Evolutionary conservation across 92 coral and sea anemone species (phyloP), one percentile per base, ranked within the genome.

Genomic region (Muricea muricata): DNA sequence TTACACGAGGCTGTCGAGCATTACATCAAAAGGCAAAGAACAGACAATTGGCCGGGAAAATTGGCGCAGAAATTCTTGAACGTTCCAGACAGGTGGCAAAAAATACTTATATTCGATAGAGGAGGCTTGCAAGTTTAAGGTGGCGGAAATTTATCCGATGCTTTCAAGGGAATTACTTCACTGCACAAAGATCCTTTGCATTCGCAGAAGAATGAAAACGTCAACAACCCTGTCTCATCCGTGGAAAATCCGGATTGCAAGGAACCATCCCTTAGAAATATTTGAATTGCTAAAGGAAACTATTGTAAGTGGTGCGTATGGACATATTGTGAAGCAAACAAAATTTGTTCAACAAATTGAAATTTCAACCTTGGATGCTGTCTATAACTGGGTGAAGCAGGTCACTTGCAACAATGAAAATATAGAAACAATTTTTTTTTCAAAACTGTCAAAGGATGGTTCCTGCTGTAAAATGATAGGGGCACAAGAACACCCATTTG

Each of bases 31-130:
- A 47, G 23, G 81, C 81, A 75, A 75, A 54, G 0, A 28, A 50
- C 81, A 75, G 29, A 28, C 66, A 75, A 47, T 0, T 75, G 7
- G 81, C 81, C n/a, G 81, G 81, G 66, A 48, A 75, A 75, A 75
- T 75, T 12, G 65, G 81, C 1, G 23, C 81, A 14, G 81, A 75
- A 0, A 28, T 75, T 54, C 66, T 75, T 12, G 66, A 47, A 11
- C 81, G 81, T 14, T 54, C 40, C 39, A 75, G 66, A 75, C 40
- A 75, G 52, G 81, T 75, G 10, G 45, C 66, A 23, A 75, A 75
- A 75, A 52, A 32, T 54, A 75, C 52, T 8, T 6, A 34, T 75
- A 48, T 47, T 26, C 81, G 3, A 42, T 24, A 47, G 65, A 75
- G 81, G 45, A 52, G 1, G 81, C 65, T 5, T 75, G 63, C 29